Evolutionary conservation across 2,113 vertebrate species (phyloP).

Genomic region (Beaufortia kweichowensis): DNA sequence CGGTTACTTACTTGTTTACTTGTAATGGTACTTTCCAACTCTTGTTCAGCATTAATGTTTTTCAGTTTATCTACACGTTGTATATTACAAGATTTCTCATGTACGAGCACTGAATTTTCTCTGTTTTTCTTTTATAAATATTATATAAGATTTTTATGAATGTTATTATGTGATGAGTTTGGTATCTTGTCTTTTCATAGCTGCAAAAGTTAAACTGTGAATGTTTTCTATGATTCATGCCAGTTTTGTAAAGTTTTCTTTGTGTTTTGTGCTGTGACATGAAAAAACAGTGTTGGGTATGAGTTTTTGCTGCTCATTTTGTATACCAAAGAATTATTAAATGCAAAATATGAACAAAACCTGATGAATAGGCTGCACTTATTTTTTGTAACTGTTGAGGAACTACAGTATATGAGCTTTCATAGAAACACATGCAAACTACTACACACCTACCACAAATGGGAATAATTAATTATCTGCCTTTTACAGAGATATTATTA

Average conservation of each 20-base stretch:
- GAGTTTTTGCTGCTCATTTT: constrained; percentile 34
- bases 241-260: neutral
- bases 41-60: constrained; percentile 32
- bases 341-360: neutral
- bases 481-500: neutral
- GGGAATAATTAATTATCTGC: neutral
- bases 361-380: neutral
- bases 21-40: neutral
- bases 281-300: constrained; percentile 9
- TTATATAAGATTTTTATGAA: neutral
- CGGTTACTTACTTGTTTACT: neutral
- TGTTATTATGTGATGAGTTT: neutral
- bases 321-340: neutral
- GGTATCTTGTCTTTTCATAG: neutral
- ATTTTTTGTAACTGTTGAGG: neutral
- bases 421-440: neutral
- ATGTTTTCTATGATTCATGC: neutral
- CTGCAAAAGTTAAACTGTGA: constrained; percentile 11
- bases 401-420: no score
- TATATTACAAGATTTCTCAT: neutral
- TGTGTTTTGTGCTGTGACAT: neutral
- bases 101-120: neutral
- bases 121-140: neutral
- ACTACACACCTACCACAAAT: no score
- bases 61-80: constrained; percentile 1